These are phyloP conservation scores for Mesitornis unicolor DNA, from an alignment of 2,113 vertebrate species.

Conservation along the genomic window DNA sequence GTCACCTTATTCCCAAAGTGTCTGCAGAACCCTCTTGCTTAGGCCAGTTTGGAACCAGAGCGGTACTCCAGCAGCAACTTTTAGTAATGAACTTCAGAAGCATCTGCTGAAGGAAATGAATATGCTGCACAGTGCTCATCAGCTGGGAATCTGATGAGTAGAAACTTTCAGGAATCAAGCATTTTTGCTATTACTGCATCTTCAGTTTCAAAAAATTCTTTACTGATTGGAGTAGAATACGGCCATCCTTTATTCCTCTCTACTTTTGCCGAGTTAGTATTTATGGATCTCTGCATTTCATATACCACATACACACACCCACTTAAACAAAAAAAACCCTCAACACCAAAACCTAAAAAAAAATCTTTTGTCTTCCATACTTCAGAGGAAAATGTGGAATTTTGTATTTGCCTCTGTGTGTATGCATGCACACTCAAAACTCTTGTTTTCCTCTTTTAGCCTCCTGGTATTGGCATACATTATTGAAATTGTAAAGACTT, in stretches of 20 bases:
- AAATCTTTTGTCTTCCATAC: background rate
- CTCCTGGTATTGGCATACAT: background rate
- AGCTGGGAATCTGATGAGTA: slow-evolving; percentile 15
- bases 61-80: background rate
- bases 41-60: background rate
- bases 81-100: background rate
- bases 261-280: background rate
- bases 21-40: background rate
- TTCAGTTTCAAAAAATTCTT: background rate
- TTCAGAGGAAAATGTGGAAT: background rate
- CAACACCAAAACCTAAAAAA: background rate
- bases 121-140: background rate
- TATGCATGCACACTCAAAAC: background rate
- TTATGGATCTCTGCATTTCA: background rate
- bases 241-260: background rate
- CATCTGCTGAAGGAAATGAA: slow-evolving; percentile 42
- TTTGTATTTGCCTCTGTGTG: background rate
- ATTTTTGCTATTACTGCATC: background rate
- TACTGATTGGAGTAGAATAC: background rate
- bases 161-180: background rate
- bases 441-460: background rate
- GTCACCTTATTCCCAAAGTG: background rate
- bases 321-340: background rate
- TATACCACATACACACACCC: background rate
- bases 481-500: background rate